Conservation (phyloP, 2,113 vertebrate genomes). For the Aix galericulata region DNA sequence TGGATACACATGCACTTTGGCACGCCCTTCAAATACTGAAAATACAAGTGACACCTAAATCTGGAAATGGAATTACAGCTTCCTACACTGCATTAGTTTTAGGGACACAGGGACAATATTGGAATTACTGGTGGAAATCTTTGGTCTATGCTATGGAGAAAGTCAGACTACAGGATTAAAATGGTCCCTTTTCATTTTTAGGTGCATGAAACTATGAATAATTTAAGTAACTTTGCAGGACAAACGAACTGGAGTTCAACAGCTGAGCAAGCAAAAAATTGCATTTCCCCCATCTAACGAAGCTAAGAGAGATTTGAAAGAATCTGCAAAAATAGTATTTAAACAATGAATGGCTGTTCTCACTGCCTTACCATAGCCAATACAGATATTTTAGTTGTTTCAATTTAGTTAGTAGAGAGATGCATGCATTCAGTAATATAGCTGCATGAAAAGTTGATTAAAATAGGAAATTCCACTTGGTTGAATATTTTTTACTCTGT, state of each 20-base stretch:
- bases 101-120: background rate
- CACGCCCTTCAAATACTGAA: background rate
- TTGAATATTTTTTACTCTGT: background rate
- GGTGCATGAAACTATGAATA: background rate
- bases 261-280: accelerated
- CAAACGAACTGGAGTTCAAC: background rate
- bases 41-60: background rate
- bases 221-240: slow-evolving; percentile 29
- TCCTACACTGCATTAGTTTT: background rate
- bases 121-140: background rate
- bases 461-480: background rate
- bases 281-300: background rate
- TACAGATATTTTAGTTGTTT: background rate
- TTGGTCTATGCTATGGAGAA: background rate
- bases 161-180: background rate
- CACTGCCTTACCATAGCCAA: background rate
- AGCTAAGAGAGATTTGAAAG: background rate
- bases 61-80: background rate
- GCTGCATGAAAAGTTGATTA: background rate
- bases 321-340: background rate
- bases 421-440: background rate
- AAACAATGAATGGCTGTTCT: background rate
- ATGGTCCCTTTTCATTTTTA: background rate
- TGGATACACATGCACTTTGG: background rate
- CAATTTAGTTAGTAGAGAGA: background rate